phyloP scores from a whole-genome alignment of 2,797 vertebrate species.

The Syndactyla subalaris region DNA sequence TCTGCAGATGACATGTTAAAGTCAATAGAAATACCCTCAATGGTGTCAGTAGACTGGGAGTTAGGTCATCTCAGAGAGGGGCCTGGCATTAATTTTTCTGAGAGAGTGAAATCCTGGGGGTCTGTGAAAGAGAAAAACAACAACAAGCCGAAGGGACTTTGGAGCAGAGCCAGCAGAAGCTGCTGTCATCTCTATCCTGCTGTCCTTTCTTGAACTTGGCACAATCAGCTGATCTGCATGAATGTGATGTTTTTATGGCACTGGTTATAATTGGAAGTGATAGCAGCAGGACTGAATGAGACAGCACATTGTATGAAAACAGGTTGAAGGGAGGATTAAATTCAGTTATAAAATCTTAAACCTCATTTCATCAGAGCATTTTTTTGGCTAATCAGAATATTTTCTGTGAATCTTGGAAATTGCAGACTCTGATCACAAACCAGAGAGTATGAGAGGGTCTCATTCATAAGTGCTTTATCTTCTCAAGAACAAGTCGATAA shows the following conservation, averaged over 20 bases:
- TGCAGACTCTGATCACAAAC: conserved; percentile 61
- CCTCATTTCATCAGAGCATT: conserved; percentile 29
- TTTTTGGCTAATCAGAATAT: conserved; percentile 62
- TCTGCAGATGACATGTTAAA: background rate
- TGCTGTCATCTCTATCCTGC: conserved; percentile 57
- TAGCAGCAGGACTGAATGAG: background rate
- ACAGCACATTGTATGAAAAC: conserved; percentile 40
- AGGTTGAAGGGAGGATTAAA: conserved; percentile 34
- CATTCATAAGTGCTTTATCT: conserved; percentile 69
- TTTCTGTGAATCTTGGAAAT: conserved; percentile 57
- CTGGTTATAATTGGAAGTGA: conserved; percentile 44
- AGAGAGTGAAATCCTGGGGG: conserved; percentile 10
- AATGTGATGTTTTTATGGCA: conserved; percentile 65
- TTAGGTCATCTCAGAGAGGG: background rate
- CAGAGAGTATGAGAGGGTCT: conserved; percentile 49
- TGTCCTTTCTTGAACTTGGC: conserved; percentile 71
- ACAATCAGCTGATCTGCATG: conserved; percentile 63
- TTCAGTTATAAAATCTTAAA: conserved; percentile 50
- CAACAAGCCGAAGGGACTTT: conserved; percentile 30
- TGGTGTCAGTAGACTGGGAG: background rate
- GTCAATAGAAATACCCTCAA: background rate
- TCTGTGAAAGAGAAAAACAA: conserved; percentile 42
- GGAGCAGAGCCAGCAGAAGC: conserved; percentile 45
- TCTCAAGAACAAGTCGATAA: conserved; percentile 70
- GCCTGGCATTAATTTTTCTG: background rate